Conservation (phyloP, 2,888 invertebrate species). For the Morpho helenor region DNA sequence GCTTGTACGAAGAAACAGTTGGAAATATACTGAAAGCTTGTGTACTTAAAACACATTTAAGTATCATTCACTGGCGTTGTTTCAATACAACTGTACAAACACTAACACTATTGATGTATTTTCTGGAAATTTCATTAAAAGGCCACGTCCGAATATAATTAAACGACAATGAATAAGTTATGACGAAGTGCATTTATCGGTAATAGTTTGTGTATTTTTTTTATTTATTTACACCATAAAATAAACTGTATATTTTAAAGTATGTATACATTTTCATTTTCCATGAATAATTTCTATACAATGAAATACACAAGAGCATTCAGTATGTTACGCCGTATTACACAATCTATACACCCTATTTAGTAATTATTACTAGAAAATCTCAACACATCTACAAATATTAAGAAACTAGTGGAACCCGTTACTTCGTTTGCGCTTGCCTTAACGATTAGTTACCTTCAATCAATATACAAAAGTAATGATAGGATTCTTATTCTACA, state of each 20-base stretch:
- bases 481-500: too few relatives aligned
- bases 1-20: conserved; percentile 28
- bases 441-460: background rate
- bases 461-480: too few relatives aligned
- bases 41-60: conserved; percentile 46
- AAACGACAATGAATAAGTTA: conserved; percentile 15
- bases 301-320: too few relatives aligned
- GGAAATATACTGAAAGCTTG: conserved; percentile 43
- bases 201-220: too few relatives aligned
- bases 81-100: conserved; percentile 49
- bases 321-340: too few relatives aligned
- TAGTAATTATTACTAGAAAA: too few relatives aligned
- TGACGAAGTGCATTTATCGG: conserved; percentile 1
- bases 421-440: background rate
- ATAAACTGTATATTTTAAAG: too few relatives aligned
- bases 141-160: conserved; percentile 27
- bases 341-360: too few relatives aligned
- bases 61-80: conserved; percentile 49
- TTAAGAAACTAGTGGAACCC: background rate
- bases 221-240: too few relatives aligned
- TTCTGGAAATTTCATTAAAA: conserved; percentile 32
- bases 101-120: conserved; percentile 46
- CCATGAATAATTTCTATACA: too few relatives aligned
- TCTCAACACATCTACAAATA: too few relatives aligned
- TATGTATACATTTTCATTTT: too few relatives aligned